Evolutionary conservation across 1,140 invertebrate genomes (phyloP), one percentile per base, ranked within the genome.

Genomic region (Drosophila sulfurigaster): DNA sequence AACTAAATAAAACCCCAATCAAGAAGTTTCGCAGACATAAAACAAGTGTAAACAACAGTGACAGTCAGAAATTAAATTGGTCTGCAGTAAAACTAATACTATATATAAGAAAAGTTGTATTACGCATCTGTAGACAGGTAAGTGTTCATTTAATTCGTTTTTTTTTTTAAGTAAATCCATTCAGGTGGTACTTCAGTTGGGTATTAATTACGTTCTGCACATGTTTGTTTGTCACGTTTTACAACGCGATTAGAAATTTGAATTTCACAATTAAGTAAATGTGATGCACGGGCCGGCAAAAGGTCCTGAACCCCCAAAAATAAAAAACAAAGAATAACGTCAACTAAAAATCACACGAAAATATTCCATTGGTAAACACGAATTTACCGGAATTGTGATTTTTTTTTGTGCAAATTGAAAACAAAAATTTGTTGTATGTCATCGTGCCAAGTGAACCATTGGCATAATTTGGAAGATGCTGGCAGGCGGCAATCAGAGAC

Each of bases 321-420:
- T 25, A 25, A 25, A 20, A 25, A 25, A 25, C 20, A 25, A 60
- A 32, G 30, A 52, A 45, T 45, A 59, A 56, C 4, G 49, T 38
- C 35, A 38, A 38, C 5, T 32, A 32, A 32, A 32, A 38, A 10
- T 10, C 35, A 38, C 35, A 38, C 30, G 30, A 72, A 79, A 86
- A 82, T 30, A 82, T 86, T 86, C 79, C 79, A 79, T 71, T 72
- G 51, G 56, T 59, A 79, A 81, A 81, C 64, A 79, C 16, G 64
- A 73, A 46, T 46, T 73, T 63, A 52, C 45, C 63, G 56, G 20
- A 81, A 57, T 43, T 28, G 7, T 10, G 8, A 38, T 10, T 38
- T 38, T 38, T 38, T 38, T 35, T 13, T n/a, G 45, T 56, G n/a
- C n/a, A 38, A 60, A 38, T 46, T 28, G 32, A 59, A 52, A 68